A percentile compares a stretch with the other conserved stretches of the same genome.
phyloP scores from a whole-genome alignment of 2,797 vertebrate genomes.

The Tiaroga cobitis region DNA sequence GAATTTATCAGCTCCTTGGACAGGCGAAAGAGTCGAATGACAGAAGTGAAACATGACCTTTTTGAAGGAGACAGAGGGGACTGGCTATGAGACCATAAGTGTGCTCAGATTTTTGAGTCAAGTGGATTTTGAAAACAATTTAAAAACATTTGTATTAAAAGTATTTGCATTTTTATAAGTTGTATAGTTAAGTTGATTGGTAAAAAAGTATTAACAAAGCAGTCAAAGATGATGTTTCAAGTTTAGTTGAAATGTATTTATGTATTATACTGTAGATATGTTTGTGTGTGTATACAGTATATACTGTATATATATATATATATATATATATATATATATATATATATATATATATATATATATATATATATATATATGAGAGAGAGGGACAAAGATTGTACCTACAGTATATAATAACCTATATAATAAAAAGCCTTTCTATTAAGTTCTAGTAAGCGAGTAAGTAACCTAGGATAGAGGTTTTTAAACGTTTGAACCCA shows the following conservation, averaged over 20 bases:
- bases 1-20: conserved; percentile 49
- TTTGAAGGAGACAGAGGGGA: background rate
- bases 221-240: background rate
- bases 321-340: too few relatives aligned
- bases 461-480: too few relatives aligned
- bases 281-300: background rate
- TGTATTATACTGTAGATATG: background rate
- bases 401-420: too few relatives aligned
- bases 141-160: background rate
- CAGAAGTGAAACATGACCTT: conserved; percentile 11
- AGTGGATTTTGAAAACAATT: conserved; percentile 1
- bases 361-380: too few relatives aligned
- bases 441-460: too few relatives aligned
- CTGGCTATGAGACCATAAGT: background rate
- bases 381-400: too few relatives aligned
- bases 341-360: too few relatives aligned
- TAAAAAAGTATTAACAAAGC: background rate
- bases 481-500: background rate
- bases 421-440: too few relatives aligned
- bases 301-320: too few relatives aligned
- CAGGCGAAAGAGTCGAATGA: conserved; percentile 21
- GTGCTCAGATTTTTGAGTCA: background rate
- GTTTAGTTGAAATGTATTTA: background rate
- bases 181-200: background rate
- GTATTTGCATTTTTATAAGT: background rate